phyloP scores from a whole-genome alignment of 1,140 invertebrate genomes.

The Anadara kagoshimensis region DNA sequence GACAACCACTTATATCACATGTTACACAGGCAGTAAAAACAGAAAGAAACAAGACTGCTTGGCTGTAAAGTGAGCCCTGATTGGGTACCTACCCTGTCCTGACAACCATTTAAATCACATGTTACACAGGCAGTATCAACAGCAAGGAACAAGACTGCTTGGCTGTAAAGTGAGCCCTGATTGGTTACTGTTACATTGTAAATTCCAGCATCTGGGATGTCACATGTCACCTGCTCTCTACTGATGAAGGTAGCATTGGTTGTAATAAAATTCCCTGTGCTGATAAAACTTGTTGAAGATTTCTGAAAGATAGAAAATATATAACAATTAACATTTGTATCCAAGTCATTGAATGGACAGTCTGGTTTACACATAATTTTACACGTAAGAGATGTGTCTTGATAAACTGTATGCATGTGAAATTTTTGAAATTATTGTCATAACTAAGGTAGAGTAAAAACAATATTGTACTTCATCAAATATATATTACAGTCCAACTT shows the following conservation, averaged over 20 bases:
- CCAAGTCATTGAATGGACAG: too few relatives aligned
- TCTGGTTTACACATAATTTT: too few relatives aligned
- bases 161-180: constrained; percentile 17
- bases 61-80: neutral
- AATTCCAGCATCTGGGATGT: constrained; percentile 28
- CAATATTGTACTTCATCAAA: too few relatives aligned
- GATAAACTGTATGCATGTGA: too few relatives aligned
- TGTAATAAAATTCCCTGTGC: constrained; percentile 9
- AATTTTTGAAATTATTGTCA: too few relatives aligned
- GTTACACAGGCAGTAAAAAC: constrained; percentile 45
- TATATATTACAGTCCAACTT: too few relatives aligned
- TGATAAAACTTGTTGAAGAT: constrained; percentile 18
- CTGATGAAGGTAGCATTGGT: constrained; percentile 50
- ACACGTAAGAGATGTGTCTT: too few relatives aligned
- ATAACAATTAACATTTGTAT: neutral
- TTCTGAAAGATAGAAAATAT: constrained; percentile 18
- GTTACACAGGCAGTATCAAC: constrained; percentile 46
- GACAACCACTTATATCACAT: constrained; percentile 39
- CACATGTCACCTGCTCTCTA: constrained; percentile 44
- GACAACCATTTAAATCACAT: constrained; percentile 39
- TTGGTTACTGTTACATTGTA: constrained; percentile 51
- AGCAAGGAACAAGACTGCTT: constrained; percentile 23
- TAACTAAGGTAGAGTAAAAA: too few relatives aligned
- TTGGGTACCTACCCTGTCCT: constrained; percentile 34
- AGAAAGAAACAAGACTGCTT: constrained; percentile 23